Evolutionary conservation across 2,888 invertebrate genomes (phyloP).

Genomic region (Drosophila atroscutellata): DNA sequence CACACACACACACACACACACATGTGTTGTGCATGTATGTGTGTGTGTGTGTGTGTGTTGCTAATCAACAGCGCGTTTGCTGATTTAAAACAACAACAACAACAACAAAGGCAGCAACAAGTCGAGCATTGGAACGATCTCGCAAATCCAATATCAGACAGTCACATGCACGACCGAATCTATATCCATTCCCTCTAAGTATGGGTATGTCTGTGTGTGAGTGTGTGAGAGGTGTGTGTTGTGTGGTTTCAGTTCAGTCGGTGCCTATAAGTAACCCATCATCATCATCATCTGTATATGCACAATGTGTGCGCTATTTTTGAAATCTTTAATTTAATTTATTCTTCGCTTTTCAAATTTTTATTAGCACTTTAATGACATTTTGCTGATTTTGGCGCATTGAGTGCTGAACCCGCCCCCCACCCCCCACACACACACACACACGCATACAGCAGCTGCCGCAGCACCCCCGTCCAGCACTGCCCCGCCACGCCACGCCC

Average conservation of each 20-base stretch:
- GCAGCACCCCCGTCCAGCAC: neutral
- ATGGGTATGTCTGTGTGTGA: neutral
- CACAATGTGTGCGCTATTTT: slow-evolving; percentile 45
- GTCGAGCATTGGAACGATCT: slow-evolving; percentile 33
- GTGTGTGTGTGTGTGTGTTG: slow-evolving; percentile 12
- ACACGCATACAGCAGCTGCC: neutral
- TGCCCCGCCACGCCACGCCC: too few relatives aligned
- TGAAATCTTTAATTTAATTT: slow-evolving; percentile 58
- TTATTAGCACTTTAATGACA: slow-evolving; percentile 74
- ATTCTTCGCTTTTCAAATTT: slow-evolving; percentile 51
- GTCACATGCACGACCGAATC: slow-evolving; percentile 16
- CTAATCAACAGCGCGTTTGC: slow-evolving; percentile 60
- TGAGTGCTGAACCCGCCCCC: slow-evolving; percentile 19
- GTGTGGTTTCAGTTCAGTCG: slow-evolving; percentile 10
- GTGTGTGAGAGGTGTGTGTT: neutral
- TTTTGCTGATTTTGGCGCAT: slow-evolving; percentile 61
- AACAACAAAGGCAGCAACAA: neutral
- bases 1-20: slow-evolving; percentile 5
- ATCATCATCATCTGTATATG: slow-evolving; percentile 20
- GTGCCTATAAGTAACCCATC: slow-evolving; percentile 42
- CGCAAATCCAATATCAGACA: slow-evolving; percentile 37
- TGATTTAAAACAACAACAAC: slow-evolving; percentile 52
- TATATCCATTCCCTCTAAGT: slow-evolving; percentile 25
- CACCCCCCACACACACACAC: neutral
- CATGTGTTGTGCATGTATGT: neutral